Base-by-base conservation (phyloP, 2,113 vertebrate genomes). In the Grammomys dolichurus region DNA sequence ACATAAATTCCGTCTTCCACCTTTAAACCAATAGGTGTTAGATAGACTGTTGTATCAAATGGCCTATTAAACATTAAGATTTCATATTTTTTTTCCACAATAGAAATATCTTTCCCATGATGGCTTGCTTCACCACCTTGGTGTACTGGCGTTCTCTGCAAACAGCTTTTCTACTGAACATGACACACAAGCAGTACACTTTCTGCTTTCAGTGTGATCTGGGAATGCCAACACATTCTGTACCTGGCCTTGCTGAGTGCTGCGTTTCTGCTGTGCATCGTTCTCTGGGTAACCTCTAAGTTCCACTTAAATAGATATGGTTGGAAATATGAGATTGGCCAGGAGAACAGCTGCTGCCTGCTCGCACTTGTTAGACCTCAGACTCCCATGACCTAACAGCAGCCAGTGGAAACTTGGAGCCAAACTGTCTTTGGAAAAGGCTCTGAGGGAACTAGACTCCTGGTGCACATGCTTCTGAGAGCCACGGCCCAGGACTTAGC, bases 371-470 rank as follows among this genome's bases (percentile, higher is more conserved):
- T 85, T 96, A 95, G 92, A 24, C n/a, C 96, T 94, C 78, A 87
- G 93, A 94, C 17, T 46, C 88, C n/a, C 91, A 73, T 28, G 70
- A 60, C 72, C 22, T 82, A 58, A 96, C 10, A 69, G 31, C 24
- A n/a, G 48, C 56, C 86, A 76, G 72, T 69, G 81, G 96, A 96
- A 97, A 94, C 72, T 87, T 95, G 87, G 92, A 95, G 84, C 40
- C 72, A 51, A 87, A 69, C 5, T 9, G 11, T 85, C n/a, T 95
- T 70, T 88, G 91, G 67, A 81, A 93, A 96, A 84, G 72, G 12
- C 12, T 77, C 26, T 3, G 17, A 77, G 33, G 75, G 48, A 96
- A 46, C 33, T 48, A 91, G 70, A 58, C 19, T 54, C 16, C 16
- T 43, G 8, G 73, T 43, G 60, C 17, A 82, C 2, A 6, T 24